These are phyloP conservation scores for Rhabdomys dilectus DNA, from an alignment of 2,113 vertebrate genomes.

Conservation along the genomic window DNA sequence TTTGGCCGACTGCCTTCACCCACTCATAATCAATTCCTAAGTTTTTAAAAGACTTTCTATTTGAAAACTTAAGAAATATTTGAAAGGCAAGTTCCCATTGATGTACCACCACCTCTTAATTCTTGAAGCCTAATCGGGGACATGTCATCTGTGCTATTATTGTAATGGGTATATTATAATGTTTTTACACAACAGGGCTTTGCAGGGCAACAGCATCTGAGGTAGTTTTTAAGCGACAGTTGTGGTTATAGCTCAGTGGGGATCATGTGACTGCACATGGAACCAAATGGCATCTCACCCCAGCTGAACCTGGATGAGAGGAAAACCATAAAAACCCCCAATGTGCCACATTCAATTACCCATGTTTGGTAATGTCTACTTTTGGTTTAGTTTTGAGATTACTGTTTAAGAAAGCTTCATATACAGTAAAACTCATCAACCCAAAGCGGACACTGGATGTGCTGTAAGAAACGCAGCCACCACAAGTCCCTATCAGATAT, in stretches of 20 bases:
- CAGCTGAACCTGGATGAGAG: neutral
- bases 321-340: neutral
- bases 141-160: neutral
- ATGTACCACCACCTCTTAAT: neutral
- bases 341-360: neutral
- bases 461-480: neutral
- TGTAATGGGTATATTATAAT: neutral
- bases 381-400: neutral
- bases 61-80: conserved; percentile 39
- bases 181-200: conserved; percentile 21
- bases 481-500: neutral
- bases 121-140: neutral
- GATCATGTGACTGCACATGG: neutral
- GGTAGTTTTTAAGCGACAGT: neutral
- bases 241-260: conserved; percentile 12
- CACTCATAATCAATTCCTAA: neutral
- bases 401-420: neutral
- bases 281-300: neutral
- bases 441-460: neutral
- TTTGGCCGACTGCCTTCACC: neutral
- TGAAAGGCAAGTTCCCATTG: neutral
- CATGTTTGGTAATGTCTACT: neutral
- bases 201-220: neutral
- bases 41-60: neutral
- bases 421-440: neutral